Evolutionary conservation across 35 echinoderm and acorn worm species (phyloP), one percentile per base, ranked within the genome.

Genomic region (Lytechinus pictus): DNA sequence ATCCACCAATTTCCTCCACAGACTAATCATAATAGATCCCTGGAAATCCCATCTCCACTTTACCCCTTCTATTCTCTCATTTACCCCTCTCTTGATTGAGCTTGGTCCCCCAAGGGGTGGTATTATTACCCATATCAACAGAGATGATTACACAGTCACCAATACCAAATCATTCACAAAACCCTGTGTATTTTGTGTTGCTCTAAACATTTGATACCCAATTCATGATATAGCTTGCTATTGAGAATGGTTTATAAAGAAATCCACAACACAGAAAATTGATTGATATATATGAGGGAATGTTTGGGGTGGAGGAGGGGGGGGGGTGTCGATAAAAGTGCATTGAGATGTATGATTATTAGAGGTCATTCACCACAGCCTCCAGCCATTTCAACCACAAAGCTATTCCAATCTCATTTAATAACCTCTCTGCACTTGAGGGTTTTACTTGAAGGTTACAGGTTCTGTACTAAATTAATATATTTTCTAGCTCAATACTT

Each of bases 311-410:
- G 66, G 16, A 19, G 61, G 21, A 24, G 21, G 66, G 66, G 66
- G 66, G 19, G 21, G 66, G 19, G n/a, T 24, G 66, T 79, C 9
- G 19, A n/a, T n/a, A 7, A 1, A 79, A n/a, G 66, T 79, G 19
- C 66, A 79, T n/a, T 79, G 66, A 79, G 66, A 79, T 16, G 14
- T 79, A 79, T 79, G 66, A 79, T 14, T 16, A 79, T 28, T 54
- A 90, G 88, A 90, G 88, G 88, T 90, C 88, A 90, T 90, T 90
- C 88, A 90, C 88, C 88, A 90, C 24, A 90, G 88, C 88, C 27
- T 52, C 88, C 33, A 27, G 29, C 88, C 66, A 79, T 79, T 24
- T 24, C 19, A 90, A 54, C 52, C 88, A 54, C 52, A 52, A 52
- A 90, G 27, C 27, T 14, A 90, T 90, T 90, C 52, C 88, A 90